phyloP scores from a whole-genome alignment of 2,113 vertebrate genomes.

The Acrocephalus kingi region DNA sequence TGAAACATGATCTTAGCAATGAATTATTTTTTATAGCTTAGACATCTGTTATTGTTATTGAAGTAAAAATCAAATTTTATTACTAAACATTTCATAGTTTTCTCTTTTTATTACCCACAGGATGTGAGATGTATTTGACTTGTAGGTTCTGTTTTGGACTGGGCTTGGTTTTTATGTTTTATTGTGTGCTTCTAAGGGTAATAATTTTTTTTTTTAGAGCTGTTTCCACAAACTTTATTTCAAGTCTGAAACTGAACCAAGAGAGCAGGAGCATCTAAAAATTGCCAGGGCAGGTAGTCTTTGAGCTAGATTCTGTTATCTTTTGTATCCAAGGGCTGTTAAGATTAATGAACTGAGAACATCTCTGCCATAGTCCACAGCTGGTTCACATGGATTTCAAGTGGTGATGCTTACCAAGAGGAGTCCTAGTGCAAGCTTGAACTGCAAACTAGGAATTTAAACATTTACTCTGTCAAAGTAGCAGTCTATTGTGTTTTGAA shows the following conservation, averaged over 20 bases:
- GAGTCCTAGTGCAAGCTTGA: neutral
- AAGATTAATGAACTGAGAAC: neutral
- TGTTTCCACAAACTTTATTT: neutral
- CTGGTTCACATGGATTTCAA: neutral
- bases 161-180: neutral
- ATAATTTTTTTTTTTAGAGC: neutral
- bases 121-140: neutral
- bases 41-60: neutral
- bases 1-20: neutral
- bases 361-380: neutral
- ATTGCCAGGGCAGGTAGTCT: neutral
- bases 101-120: neutral
- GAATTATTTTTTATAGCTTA: neutral
- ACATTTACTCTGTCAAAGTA: neutral
- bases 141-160: neutral
- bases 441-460: neutral
- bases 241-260: neutral
- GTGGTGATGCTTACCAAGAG: neutral
- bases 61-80: constrained; percentile 16
- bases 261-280: neutral
- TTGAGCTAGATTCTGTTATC: neutral
- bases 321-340: neutral
- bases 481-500: neutral
- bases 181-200: neutral
- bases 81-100: neutral